Evolutionary conservation across 1,140 invertebrate genomes (phyloP).

Genomic region (Scylla paramamosain): DNA sequence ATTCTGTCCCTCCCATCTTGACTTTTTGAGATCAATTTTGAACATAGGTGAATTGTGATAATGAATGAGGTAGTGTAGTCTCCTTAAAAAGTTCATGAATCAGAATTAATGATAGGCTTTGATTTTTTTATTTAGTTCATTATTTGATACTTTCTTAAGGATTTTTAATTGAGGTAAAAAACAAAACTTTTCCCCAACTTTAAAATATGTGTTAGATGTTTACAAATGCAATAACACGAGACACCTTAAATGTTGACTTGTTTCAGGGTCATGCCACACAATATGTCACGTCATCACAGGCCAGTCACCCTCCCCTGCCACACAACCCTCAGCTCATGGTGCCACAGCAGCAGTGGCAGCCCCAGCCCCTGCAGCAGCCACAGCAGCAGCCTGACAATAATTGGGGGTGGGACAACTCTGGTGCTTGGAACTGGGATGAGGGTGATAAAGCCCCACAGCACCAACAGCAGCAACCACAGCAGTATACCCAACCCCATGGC

Average conservation of each 20-base stretch:
- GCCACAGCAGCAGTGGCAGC: constrained; percentile 35
- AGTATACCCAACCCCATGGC: background rate
- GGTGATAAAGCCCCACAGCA: constrained; percentile 37
- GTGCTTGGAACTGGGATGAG: constrained; percentile 67
- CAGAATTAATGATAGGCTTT: no score
- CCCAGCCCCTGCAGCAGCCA: background rate
- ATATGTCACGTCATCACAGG: background rate
- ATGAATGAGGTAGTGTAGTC: no score
- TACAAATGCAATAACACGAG: no score
- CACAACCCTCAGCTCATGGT: background rate
- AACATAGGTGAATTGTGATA: no score
- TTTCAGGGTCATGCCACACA: constrained; percentile 37
- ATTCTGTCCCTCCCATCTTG: background rate
- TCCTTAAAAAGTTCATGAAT: no score
- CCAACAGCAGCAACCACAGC: constrained; percentile 27
- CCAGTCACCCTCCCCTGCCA: background rate
- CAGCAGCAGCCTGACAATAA: constrained; percentile 21
- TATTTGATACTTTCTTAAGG: no score
- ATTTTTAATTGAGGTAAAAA: background rate
- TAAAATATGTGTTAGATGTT: background rate
- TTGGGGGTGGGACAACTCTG: constrained; percentile 39
- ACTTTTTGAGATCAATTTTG: background rate
- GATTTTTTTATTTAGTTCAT: no score
- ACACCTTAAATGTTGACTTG: background rate
- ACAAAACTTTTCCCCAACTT: background rate